Evolutionary conservation across 2,888 invertebrate species (phyloP), one percentile per base, ranked within the genome.

Genomic region (Biston betularia): DNA sequence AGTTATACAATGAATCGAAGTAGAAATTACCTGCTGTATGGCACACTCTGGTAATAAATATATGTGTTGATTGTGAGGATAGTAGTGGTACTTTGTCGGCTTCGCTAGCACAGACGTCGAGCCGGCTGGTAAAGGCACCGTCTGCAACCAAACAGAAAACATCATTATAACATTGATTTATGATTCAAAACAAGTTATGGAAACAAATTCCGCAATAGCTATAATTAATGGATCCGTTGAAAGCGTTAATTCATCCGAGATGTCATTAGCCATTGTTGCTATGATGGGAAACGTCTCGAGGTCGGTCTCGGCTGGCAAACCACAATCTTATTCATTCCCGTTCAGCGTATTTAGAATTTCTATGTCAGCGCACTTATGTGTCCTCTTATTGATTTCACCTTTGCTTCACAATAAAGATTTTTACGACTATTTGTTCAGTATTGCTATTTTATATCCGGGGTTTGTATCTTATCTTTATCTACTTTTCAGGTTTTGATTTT

Each of bases 11-110:
- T 67, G 67, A 64, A 65, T 68, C 58, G 67, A 72, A 76, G 62
- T 70, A 71, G 66, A 67, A 77, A 79, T 86, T 85, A 93, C 97
- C 95, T 98, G 98, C 92, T 98, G 98, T 80, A 98, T 97, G 75
- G 98, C 98, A 92, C 98, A 98, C 92, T 98, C 98, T 71, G 98
- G 98, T 79, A 98, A 94, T 82, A 98, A 94, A 92, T 98, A 98
- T 83, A 98, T 97, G 92, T 98, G 98, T 90, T 98, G 98, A 92
- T 98, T 98, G 93, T 98, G 98, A 40, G 98, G 98, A 89, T 98
- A 98, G 93, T 98, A 98, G 89, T 98, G 98, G 92, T 98, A 98
- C 93, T 98, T 98, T 72, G 98, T 98, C 35, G 98, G 98, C 87
- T 98, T 98, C 57, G 97, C 96, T 74, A 97, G 92, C 53, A 95